phyloP scores from a whole-genome alignment of 2,797 vertebrate species.

The Coregonus suidteri region DNA sequence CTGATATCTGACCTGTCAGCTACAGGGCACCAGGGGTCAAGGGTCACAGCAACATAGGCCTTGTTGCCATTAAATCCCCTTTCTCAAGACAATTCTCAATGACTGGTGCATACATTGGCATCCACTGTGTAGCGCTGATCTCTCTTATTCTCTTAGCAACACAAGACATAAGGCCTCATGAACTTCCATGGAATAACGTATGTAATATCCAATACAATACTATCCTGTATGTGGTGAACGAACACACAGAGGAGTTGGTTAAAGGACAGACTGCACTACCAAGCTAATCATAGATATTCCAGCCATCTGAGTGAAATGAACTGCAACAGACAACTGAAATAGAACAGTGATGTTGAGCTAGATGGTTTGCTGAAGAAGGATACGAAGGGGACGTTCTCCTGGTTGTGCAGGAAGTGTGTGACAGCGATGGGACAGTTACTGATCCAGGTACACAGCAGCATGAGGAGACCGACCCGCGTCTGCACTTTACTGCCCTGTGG shows the following conservation, averaged over 20 bases:
- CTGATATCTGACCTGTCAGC: conserved; percentile 97
- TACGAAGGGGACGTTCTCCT: conserved; percentile 97
- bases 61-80: too few species aligned
- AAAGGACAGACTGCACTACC: too few species aligned
- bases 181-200: neutral
- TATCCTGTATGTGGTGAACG: too few species aligned
- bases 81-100: too few species aligned
- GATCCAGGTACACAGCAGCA: conserved; percentile 97
- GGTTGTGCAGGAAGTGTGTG: conserved; percentile 97
- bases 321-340: neutral
- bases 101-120: too few species aligned
- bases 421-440: conserved; percentile 97
- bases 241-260: too few species aligned
- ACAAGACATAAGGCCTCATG: neutral
- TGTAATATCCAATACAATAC: too few species aligned
- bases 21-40: conserved; percentile 74
- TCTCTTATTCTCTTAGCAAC: neutral
- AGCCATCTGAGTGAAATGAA: too few species aligned
- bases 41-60: conserved; percentile 48
- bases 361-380: conserved; percentile 82
- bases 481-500: conserved; percentile 97
- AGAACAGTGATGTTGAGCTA: neutral
- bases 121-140: too few species aligned
- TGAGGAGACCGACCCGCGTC: conserved; percentile 94
- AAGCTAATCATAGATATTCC: too few species aligned